Evolutionary conservation across 2,888 invertebrate genomes (phyloP).

Genomic region (Unio delphinus): DNA sequence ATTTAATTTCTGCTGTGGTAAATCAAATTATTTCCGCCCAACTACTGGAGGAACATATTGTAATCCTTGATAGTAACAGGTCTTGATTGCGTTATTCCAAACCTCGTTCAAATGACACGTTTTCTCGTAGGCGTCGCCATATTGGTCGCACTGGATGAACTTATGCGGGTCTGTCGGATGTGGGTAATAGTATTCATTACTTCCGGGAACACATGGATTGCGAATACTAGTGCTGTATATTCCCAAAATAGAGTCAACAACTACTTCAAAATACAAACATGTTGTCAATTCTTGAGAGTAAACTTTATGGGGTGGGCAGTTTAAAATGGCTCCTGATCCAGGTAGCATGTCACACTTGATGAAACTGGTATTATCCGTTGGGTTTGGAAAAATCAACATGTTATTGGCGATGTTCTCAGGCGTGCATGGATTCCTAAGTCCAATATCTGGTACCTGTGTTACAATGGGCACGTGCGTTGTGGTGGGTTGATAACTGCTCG

Average conservation of each 20-base stretch:
- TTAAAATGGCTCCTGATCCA: slow-evolving; percentile 30
- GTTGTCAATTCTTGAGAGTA: slow-evolving; percentile 36
- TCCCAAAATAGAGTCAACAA: slow-evolving; percentile 20
- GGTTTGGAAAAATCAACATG: slow-evolving; percentile 36
- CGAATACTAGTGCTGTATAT: slow-evolving; percentile 3
- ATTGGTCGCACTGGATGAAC: slow-evolving; percentile 59
- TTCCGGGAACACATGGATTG: slow-evolving; percentile 27
- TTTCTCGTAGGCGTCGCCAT: slow-evolving; percentile 50
- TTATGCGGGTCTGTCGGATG: slow-evolving; percentile 36
- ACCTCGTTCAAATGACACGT: slow-evolving; percentile 31
- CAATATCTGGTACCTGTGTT: background rate
- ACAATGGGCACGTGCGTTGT: slow-evolving; percentile 5
- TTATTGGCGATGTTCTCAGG: slow-evolving; percentile 19
- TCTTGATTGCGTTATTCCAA: slow-evolving; percentile 42
- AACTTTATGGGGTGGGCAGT: slow-evolving; percentile 30
- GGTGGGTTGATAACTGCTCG: slow-evolving; percentile 10
- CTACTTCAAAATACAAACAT: slow-evolving; percentile 34
- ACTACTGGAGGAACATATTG: too few species aligned
- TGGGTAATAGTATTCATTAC: slow-evolving; percentile 38
- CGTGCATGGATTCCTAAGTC: slow-evolving; percentile 28
- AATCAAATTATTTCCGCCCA: too few species aligned
- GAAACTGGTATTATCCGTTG: slow-evolving; percentile 34
- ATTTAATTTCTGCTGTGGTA: too few species aligned
- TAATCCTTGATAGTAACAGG: slow-evolving; percentile 19
- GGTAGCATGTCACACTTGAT: slow-evolving; percentile 46